A percentile compares a stretch with the other conserved stretches of the same genome.
These are phyloP conservation scores for Procapra przewalskii DNA, from an alignment of 2,113 vertebrate species.

Conservation along the genomic window DNA sequence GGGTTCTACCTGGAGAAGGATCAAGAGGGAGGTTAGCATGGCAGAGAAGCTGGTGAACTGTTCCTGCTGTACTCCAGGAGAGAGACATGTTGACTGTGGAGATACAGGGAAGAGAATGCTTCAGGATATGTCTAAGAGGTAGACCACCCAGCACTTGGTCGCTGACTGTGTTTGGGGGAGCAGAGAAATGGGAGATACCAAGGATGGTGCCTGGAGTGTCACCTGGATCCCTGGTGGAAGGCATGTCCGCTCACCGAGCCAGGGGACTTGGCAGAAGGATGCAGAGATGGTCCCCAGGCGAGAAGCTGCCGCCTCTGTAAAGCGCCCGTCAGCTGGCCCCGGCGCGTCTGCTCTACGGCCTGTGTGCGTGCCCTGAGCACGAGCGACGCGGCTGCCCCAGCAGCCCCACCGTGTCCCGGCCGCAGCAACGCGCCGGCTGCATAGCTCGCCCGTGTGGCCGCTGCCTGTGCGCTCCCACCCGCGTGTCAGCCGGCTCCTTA, in stretches of 20 bases:
- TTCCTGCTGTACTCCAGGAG: not conserved
- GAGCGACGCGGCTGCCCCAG: not conserved
- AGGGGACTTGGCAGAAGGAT: not conserved
- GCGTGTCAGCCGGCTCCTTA: not conserved
- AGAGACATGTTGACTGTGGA: accelerated
- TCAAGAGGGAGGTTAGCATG: accelerated
- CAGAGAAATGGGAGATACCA: accelerated
- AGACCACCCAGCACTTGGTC: not conserved
- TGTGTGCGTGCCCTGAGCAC: not conserved
- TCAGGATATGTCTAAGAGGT: accelerated
- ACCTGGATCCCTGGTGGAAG: too few species aligned
- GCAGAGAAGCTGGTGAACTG: too few species aligned
- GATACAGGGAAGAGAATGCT: accelerated
- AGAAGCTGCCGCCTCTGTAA: not conserved
- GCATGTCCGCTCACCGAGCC: accelerated
- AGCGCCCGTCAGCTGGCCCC: not conserved
- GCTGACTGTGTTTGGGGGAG: not conserved
- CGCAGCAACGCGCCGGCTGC: not conserved
- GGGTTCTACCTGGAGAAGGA: not conserved
- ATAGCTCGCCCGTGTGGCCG: accelerated
- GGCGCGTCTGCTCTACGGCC: not conserved
- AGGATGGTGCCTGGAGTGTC: not conserved
- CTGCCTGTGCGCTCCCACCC: not conserved
- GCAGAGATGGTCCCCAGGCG: accelerated
- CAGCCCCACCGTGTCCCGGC: not conserved